Percentiles rank a stretch among this genome's conserved stretches.
phyloP scores from a whole-genome alignment of 2,797 vertebrate genomes.

The Anableps anableps region DNA sequence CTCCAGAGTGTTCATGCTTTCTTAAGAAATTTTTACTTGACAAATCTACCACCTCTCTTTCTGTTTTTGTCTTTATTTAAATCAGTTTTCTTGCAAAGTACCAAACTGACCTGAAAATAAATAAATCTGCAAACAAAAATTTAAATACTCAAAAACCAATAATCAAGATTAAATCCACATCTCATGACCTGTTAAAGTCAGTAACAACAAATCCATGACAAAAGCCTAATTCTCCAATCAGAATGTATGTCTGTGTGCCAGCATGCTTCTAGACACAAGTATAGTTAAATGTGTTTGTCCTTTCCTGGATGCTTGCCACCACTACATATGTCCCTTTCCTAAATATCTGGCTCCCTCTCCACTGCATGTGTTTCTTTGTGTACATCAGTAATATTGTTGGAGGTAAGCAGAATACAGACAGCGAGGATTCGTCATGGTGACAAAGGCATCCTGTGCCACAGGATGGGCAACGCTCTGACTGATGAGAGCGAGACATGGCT shows the following conservation, averaged over 20 bases:
- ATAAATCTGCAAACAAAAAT: neutral
- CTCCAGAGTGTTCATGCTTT: slow-evolving; percentile 3
- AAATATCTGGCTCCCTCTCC: slow-evolving; percentile 29
- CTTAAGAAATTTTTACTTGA: neutral
- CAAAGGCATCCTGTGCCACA: slow-evolving; percentile 64
- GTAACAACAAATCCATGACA: neutral
- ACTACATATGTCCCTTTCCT: slow-evolving; percentile 20
- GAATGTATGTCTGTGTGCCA: slow-evolving; percentile 7
- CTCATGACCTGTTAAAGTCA: neutral
- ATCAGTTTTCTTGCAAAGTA: neutral
- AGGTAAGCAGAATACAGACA: slow-evolving; percentile 59
- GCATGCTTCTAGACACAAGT: neutral
- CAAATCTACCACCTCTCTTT: neutral
- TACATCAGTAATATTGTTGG: slow-evolving; percentile 59
- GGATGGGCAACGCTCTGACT: slow-evolving; percentile 71
- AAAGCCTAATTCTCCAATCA: neutral
- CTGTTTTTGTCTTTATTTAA: neutral
- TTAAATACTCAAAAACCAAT: neutral
- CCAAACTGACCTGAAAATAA: neutral
- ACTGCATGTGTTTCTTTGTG: slow-evolving; percentile 28
- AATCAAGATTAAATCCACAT: neutral
- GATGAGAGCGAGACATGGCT: slow-evolving; percentile 66
- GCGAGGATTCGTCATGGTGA: slow-evolving; percentile 69
- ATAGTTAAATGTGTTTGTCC: slow-evolving; percentile 7
- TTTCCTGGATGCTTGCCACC: slow-evolving; percentile 4